Conservation (phyloP, 1,140 invertebrate genomes). For the Sipha flava region DNA sequence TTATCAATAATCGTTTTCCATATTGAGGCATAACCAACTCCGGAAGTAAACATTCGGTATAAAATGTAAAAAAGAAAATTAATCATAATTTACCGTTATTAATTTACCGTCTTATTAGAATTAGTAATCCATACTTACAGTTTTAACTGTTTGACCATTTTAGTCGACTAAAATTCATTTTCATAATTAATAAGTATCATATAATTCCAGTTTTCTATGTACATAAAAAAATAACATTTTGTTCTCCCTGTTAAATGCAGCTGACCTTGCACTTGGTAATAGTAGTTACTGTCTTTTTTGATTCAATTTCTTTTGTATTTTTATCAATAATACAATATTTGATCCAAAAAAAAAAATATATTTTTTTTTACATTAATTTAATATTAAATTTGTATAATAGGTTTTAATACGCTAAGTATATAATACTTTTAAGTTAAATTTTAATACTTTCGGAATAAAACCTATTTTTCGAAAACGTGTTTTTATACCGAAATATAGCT, state of each 20-base stretch:
- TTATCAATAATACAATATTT: too few species aligned
- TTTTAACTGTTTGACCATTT: neutral
- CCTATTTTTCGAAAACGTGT: too few species aligned
- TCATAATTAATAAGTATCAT: neutral
- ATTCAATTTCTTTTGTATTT: too few species aligned
- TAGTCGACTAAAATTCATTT: neutral
- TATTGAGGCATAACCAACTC: neutral
- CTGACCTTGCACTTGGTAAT: neutral
- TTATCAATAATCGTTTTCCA: neutral
- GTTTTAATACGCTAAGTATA: too few species aligned
- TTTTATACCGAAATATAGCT: too few species aligned
- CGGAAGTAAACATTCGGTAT: neutral
- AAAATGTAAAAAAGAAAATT: neutral
- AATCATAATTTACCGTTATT: neutral
- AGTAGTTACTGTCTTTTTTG: too few species aligned
- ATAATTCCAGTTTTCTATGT: neutral
- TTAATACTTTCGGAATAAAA: too few species aligned
- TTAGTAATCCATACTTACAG: neutral
- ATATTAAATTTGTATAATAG: too few species aligned
- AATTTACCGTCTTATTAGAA: neutral
- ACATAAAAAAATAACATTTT: neutral
- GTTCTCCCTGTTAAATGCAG: neutral
- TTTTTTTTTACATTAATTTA: too few species aligned
- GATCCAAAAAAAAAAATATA: too few species aligned
- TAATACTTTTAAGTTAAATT: too few species aligned